A percentile compares a stretch with the other conserved stretches of the same genome.
phyloP scores from a whole-genome alignment of 2,888 invertebrate species.

The Scaptomyza cyrtandrae region DNA sequence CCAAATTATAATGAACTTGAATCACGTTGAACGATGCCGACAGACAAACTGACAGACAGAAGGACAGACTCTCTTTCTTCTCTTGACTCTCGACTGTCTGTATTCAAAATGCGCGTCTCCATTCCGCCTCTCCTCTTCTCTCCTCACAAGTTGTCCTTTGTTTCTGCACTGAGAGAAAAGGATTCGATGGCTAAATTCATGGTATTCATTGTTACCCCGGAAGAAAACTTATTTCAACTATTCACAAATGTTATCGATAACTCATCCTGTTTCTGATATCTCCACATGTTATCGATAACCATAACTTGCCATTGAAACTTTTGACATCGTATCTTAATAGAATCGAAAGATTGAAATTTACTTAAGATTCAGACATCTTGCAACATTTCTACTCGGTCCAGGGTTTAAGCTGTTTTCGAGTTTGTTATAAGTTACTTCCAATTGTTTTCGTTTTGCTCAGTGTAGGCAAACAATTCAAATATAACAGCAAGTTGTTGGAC shows the following conservation, averaged over 20 bases:
- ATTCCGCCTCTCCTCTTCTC: not conserved
- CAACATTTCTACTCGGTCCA: too few relatives aligned
- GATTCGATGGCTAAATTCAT: not conserved
- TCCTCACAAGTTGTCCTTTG: not conserved
- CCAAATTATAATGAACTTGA: constrained; percentile 78
- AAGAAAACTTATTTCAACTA: too few relatives aligned
- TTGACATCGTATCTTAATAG: too few relatives aligned
- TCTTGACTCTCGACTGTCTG: not conserved
- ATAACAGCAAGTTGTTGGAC: not conserved
- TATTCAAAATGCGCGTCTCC: not conserved
- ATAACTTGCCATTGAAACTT: too few relatives aligned
- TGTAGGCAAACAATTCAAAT: not conserved
- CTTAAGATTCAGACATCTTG: too few relatives aligned
- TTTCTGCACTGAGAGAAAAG: not conserved
- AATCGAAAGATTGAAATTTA: too few relatives aligned
- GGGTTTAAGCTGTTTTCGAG: too few relatives aligned
- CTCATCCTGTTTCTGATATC: not conserved
- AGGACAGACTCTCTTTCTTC: not conserved
- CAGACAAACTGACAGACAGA: not conserved
- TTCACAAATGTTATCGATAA: not conserved
- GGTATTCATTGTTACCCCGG: too few relatives aligned
- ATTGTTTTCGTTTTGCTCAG: not conserved
- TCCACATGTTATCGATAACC: too few relatives aligned
- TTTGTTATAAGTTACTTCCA: too few relatives aligned
- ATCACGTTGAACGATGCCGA: constrained; percentile 65